These are phyloP conservation scores for Marronus borbonicus DNA, from an alignment of 2,888 invertebrate genomes.

Conservation along the genomic window DNA sequence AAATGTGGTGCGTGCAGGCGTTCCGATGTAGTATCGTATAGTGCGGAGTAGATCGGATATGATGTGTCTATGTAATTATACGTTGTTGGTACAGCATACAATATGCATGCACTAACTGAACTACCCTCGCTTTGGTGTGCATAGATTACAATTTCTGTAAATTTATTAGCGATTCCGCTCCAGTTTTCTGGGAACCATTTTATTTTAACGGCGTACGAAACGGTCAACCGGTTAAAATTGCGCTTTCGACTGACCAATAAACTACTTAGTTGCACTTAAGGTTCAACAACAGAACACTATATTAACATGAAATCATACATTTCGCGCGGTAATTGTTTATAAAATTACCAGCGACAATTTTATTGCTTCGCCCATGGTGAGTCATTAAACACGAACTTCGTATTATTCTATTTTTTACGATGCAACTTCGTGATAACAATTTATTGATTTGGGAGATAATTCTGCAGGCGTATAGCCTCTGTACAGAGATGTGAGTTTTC, in stretches of 20 bases:
- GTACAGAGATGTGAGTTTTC: too few relatives aligned
- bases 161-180: constrained; percentile 10
- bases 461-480: too few relatives aligned
- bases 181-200: constrained; percentile 8
- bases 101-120: constrained; percentile 18
- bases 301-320: not conserved
- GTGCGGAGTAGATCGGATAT: not conserved
- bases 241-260: constrained; percentile 9
- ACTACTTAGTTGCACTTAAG: not conserved
- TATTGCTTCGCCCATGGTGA: too few relatives aligned
- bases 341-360: not conserved
- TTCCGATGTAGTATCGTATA: too few relatives aligned
- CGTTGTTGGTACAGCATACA: not conserved
- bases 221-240: not conserved
- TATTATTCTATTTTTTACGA: too few relatives aligned
- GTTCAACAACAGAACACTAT: not conserved
- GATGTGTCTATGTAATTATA: constrained; percentile 20
- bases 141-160: constrained; percentile 21
- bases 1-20: constrained; percentile 6
- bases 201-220: not conserved
- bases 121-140: not conserved
- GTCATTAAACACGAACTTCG: too few relatives aligned
- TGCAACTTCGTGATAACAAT: too few relatives aligned
- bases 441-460: too few relatives aligned
- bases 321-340: not conserved